Conservation (phyloP, 2,888 invertebrate species). For the Cotesia congregata region DNA sequence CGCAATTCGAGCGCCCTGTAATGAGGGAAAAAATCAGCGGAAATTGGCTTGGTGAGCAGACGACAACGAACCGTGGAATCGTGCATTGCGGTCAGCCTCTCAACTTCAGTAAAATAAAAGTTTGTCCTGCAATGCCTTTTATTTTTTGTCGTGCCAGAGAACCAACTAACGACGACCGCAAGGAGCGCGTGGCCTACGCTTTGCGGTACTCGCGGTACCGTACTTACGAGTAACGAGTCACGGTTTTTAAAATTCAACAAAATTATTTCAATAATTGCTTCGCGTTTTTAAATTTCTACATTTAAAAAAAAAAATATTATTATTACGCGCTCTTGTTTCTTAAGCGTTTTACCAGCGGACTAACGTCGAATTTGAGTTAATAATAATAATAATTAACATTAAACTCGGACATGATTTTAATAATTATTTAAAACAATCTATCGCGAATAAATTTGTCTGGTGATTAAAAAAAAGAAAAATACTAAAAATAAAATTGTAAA, state of each 20-base stretch:
- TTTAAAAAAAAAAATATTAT: no score
- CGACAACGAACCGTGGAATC: slow-evolving; percentile 1
- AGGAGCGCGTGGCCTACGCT: slow-evolving; percentile 23
- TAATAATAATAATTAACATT: no score
- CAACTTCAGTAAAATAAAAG: neutral
- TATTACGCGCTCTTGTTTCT: no score
- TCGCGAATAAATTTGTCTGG: slow-evolving; percentile 9
- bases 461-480: slow-evolving; percentile 1
- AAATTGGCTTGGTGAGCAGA: neutral
- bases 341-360: no score
- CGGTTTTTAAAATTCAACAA: neutral
- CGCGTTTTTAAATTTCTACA: neutral
- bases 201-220: neutral
- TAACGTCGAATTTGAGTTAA: no score
- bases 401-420: no score
- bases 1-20: neutral
- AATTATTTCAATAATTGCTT: neutral
- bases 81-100: slow-evolving; percentile 24
- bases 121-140: neutral
- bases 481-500: slow-evolving; percentile 50
- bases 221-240: neutral
- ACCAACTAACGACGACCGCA: slow-evolving; percentile 19
- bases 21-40: neutral
- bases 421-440: no score
- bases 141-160: neutral